Conservation (phyloP, 2,888 invertebrate species). For the Aspidapion aeneum region DNA sequence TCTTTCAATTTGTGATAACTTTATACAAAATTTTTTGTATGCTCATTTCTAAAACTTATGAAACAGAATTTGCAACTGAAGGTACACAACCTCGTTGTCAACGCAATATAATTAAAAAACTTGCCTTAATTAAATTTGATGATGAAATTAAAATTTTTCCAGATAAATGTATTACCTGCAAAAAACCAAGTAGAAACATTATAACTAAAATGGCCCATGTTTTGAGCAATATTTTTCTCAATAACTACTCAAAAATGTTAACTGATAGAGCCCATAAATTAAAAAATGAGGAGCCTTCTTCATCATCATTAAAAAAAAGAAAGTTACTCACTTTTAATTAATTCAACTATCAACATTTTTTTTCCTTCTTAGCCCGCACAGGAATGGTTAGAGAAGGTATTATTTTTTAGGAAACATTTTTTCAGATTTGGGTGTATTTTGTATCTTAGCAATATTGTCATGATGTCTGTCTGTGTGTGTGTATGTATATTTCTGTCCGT, state of each 20-base stretch:
- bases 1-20: background rate
- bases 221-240: background rate
- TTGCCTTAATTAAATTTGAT: background rate
- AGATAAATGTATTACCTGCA: background rate
- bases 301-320: background rate
- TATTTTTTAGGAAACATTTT: no score
- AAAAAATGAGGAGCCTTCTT: background rate
- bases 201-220: background rate
- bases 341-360: no score
- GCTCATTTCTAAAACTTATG: background rate
- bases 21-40: background rate
- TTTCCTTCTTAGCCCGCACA: no score
- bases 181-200: background rate
- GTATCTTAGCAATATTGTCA: no score
- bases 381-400: no score
- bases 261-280: background rate
- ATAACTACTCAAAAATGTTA: background rate
- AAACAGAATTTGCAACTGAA: background rate
- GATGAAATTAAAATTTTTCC: background rate
- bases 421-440: no score
- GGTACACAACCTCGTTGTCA: background rate
- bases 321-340: no score
- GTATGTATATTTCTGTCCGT: no score
- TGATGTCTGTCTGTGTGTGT: no score
- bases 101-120: background rate